phyloP scores from a whole-genome alignment of 2,797 vertebrate genomes.

The Malurus splendens region DNA sequence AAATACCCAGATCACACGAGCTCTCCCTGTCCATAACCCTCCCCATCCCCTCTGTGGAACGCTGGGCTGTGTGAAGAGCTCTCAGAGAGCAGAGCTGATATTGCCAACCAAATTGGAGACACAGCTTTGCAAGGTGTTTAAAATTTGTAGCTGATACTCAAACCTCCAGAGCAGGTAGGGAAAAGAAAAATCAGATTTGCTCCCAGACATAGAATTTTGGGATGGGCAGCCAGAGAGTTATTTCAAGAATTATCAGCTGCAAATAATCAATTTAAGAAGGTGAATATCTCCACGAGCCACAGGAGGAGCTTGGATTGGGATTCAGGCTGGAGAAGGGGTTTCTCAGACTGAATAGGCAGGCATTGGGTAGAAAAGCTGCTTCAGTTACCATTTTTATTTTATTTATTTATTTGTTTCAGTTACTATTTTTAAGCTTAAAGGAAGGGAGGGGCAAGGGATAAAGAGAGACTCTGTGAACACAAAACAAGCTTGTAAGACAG shows the following conservation, averaged over 20 bases:
- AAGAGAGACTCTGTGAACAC: not conserved
- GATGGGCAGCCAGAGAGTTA: not conserved
- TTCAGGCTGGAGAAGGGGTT: not conserved
- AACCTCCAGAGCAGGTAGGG: not conserved
- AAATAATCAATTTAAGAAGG: not conserved
- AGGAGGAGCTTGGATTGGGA: not conserved
- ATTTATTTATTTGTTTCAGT: too few species aligned
- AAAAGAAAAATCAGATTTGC: not conserved
- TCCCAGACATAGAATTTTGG: not conserved
- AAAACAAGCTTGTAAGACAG: not conserved
- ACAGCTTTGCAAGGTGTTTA: not conserved
- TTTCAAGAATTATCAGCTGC: not conserved
- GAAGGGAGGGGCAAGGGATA: not conserved
- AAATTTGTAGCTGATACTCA: constrained; percentile 1
- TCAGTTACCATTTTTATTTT: not conserved
- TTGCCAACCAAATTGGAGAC: not conserved
- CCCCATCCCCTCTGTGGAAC: not conserved
- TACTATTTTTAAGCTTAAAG: not conserved
- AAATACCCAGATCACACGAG: not conserved
- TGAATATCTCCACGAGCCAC: not conserved
- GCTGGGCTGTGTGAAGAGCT: not conserved
- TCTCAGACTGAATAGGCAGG: not conserved
- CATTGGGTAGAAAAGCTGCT: not conserved
- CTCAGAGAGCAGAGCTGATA: not conserved
- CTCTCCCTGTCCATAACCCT: not conserved